phyloP scores from a whole-genome alignment of 2,113 vertebrate genomes.

The Brevimyrus niger region DNA sequence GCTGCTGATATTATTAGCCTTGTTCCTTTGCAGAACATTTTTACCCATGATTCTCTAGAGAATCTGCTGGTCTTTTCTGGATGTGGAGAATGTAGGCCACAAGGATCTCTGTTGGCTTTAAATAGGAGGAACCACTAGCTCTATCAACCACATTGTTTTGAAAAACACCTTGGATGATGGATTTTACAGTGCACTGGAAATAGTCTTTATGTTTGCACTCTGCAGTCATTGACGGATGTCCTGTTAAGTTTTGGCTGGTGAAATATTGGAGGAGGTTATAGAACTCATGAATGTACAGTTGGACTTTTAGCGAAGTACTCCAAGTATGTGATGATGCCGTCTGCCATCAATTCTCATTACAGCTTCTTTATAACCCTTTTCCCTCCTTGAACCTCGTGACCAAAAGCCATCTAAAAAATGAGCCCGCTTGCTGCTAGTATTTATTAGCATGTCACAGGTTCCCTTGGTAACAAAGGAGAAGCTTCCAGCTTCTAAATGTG shows the following conservation, averaged over 20 bases:
- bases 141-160: background rate
- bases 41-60: background rate
- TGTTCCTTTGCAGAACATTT: conserved; percentile 5
- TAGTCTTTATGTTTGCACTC: background rate
- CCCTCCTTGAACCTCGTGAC: background rate
- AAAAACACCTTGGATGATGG: background rate
- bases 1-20: background rate
- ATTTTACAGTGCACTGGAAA: background rate
- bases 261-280: background rate
- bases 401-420: background rate
- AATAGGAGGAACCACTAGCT: background rate
- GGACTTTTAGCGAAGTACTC: background rate
- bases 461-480: background rate
- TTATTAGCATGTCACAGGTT: background rate
- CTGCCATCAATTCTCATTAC: background rate
- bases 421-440: background rate
- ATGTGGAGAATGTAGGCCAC: conserved; percentile 16
- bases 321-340: background rate
- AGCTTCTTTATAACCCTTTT: background rate
- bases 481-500: background rate
- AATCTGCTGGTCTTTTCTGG: background rate
- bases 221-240: background rate
- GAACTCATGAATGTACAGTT: background rate
- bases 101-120: background rate
- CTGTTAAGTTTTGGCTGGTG: background rate